Conservation (phyloP, 2,888 invertebrate species). For the Creontiades dilutus region DNA sequence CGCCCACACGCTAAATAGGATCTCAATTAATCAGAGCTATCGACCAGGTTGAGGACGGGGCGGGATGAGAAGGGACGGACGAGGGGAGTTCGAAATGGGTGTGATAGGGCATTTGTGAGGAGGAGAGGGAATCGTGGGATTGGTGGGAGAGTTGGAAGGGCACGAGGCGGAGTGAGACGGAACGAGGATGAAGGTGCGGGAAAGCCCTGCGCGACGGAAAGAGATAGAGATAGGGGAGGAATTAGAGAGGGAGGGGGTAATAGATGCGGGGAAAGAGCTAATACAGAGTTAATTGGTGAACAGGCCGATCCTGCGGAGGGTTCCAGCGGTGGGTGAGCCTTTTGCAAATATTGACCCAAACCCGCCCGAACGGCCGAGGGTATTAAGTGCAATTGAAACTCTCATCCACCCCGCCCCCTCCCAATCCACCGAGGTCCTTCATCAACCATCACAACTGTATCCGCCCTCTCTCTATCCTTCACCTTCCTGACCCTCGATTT, state of each 20-base stretch:
- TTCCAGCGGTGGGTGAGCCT: conserved; percentile 57
- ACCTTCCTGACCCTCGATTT: neutral
- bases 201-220: conserved; percentile 1
- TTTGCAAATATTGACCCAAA: conserved; percentile 69
- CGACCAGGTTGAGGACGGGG: conserved; percentile 46
- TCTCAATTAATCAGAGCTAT: conserved; percentile 69
- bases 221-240: neutral
- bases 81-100: neutral
- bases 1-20: conserved; percentile 66
- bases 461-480: neutral
- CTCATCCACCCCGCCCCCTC: neutral
- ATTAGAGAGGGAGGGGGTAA: conserved; percentile 46
- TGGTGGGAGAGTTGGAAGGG: neutral
- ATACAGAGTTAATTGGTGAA: conserved; percentile 70
- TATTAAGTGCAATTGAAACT: conserved; percentile 68
- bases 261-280: conserved; percentile 70
- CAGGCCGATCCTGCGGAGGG: conserved; percentile 41
- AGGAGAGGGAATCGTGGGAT: neutral
- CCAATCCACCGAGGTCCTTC: neutral
- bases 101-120: neutral
- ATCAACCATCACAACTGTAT: neutral
- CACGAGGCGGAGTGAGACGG: no score
- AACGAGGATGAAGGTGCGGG: neutral
- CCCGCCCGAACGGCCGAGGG: conserved; percentile 54
- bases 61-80: neutral